Percentiles rank a stretch among this genome's conserved stretches.
Conservation (phyloP, 2,113 vertebrate species). For the Daboia siamensis region DNA sequence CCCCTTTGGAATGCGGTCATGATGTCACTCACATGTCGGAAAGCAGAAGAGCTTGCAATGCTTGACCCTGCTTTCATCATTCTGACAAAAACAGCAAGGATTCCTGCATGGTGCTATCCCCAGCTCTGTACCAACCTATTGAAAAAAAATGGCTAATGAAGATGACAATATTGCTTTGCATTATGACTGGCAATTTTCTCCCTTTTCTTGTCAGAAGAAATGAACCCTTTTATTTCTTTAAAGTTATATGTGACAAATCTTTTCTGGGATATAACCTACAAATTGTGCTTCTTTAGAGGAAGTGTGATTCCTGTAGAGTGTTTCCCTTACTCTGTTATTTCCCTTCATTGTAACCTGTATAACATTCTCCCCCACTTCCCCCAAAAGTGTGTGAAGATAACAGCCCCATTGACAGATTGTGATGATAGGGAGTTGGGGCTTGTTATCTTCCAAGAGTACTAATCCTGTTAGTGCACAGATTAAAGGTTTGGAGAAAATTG, state of each 20-base stretch:
- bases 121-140: neutral
- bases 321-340: conserved; percentile 55
- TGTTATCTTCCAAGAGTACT: conserved; percentile 49
- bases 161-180: neutral
- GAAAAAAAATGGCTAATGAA: conserved; percentile 12
- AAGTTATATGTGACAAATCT: conserved; percentile 50
- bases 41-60: neutral
- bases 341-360: conserved; percentile 38
- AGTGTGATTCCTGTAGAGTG: conserved; percentile 29
- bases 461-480: conserved; percentile 50
- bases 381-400: conserved; percentile 33
- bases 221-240: conserved; percentile 24
- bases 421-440: conserved; percentile 45
- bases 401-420: conserved; percentile 32
- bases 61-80: neutral
- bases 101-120: neutral
- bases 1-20: neutral
- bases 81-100: neutral
- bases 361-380: neutral
- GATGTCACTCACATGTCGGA: neutral
- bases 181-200: conserved; percentile 24
- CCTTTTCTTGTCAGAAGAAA: conserved; percentile 35
- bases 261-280: conserved; percentile 44
- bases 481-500: conserved; percentile 47
- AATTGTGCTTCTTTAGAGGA: conserved; percentile 43